phyloP scores from a whole-genome alignment of 2,888 invertebrate genomes.

The Leuctra nigra region DNA sequence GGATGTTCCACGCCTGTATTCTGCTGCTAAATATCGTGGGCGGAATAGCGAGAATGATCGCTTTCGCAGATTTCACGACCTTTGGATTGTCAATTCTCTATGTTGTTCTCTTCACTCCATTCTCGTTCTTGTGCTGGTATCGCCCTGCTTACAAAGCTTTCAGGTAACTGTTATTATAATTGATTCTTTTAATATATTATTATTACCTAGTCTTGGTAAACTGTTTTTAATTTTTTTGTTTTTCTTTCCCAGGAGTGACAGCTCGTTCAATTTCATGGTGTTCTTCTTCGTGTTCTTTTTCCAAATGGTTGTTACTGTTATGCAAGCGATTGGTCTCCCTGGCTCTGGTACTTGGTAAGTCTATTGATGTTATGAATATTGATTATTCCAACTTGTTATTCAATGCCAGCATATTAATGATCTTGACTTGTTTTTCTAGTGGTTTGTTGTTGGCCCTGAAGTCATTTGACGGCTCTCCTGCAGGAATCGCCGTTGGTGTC shows the following conservation, averaged over 20 bases:
- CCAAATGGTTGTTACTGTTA: slow-evolving; percentile 82
- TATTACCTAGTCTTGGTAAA: not conserved
- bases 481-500: slow-evolving; percentile 65
- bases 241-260: slow-evolving; percentile 70
- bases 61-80: slow-evolving; percentile 52
- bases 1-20: slow-evolving; percentile 90
- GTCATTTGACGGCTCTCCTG: slow-evolving; percentile 48
- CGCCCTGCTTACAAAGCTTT: slow-evolving; percentile 99
- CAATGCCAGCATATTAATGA: no score
- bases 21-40: slow-evolving; percentile 82
- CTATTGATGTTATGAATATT: no score
- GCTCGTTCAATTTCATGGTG: slow-evolving; percentile 99
- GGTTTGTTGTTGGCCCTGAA: slow-evolving; percentile 73
- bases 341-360: slow-evolving; percentile 83
- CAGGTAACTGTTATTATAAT: slow-evolving; percentile 44
- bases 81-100: slow-evolving; percentile 89
- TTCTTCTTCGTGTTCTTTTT: slow-evolving; percentile 99
- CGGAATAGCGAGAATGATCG: slow-evolving; percentile 68
- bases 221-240: not conserved
- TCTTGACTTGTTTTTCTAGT: slow-evolving; percentile 44
- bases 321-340: slow-evolving; percentile 83
- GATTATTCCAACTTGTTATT: not conserved
- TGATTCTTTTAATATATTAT: slow-evolving; percentile 9
- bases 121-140: slow-evolving; percentile 99
- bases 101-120: slow-evolving; percentile 85